phyloP scores from a whole-genome alignment of 2,797 vertebrate species.

The Trachurus trachurus region DNA sequence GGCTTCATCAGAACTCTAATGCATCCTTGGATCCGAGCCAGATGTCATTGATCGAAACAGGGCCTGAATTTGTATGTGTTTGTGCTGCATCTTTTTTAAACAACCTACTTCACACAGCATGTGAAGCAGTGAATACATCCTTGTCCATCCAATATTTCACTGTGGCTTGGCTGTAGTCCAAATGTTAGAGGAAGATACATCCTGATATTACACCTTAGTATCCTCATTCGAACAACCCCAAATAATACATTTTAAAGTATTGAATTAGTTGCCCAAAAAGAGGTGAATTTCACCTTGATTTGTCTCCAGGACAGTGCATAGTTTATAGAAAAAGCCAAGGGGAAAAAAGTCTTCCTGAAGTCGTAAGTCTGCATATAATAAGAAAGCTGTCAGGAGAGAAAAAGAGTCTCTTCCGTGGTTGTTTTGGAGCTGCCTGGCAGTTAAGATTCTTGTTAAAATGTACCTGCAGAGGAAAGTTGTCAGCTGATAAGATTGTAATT shows the following conservation, averaged over 20 bases:
- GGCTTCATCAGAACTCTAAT: too few relatives aligned
- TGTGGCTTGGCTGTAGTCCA: conserved; percentile 41
- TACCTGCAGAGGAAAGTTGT: conserved; percentile 8
- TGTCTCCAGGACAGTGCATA: conserved; percentile 1
- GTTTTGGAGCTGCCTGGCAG: conserved; percentile 13
- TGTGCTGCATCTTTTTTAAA: neutral
- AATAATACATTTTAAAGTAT: conserved; percentile 35
- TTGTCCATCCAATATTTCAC: conserved; percentile 52
- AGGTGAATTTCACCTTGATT: neutral
- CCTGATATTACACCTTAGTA: conserved; percentile 43
- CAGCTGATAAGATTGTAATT: conserved; percentile 14
- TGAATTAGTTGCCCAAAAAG: conserved; percentile 19
- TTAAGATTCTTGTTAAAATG: conserved; percentile 35
- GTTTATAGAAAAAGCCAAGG: too few relatives aligned
- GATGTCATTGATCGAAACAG: too few relatives aligned
- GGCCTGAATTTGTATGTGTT: neutral
- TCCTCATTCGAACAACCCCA: conserved; percentile 25
- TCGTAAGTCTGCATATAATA: neutral
- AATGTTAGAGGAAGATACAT: conserved; percentile 42
- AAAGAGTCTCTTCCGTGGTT: neutral
- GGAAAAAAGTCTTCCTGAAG: neutral
- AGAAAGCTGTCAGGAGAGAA: conserved; percentile 20
- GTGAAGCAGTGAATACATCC: conserved; percentile 22
- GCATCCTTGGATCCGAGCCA: too few relatives aligned
- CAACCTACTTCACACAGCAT: conserved; percentile 26